phyloP scores from a whole-genome alignment of 1,140 invertebrate species.

The Diorhabda sublineata region DNA sequence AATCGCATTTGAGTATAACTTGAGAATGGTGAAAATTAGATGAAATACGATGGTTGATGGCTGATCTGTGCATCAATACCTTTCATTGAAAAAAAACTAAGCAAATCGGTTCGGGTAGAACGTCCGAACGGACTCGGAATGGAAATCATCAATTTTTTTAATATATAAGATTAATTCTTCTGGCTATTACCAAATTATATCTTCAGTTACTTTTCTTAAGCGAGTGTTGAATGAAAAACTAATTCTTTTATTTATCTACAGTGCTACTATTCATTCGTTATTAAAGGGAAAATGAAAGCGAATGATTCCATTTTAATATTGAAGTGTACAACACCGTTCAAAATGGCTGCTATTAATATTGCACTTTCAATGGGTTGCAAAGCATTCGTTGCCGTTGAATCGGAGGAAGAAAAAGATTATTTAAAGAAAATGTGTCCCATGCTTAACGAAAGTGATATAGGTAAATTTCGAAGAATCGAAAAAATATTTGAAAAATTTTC shows the following conservation, averaged over 20 bases:
- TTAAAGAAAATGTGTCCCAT: conserved; percentile 80
- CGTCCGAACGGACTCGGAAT: too few species aligned
- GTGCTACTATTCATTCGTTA: conserved; percentile 19
- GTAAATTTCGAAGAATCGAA: conserved; percentile 71
- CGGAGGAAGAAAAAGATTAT: conserved; percentile 81
- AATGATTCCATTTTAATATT: conserved; percentile 89
- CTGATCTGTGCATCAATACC: too few species aligned
- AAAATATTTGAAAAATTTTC: conserved; percentile 34
- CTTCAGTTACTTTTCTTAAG: too few species aligned
- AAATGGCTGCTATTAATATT: conserved; percentile 90
- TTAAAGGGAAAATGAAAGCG: conserved; percentile 40
- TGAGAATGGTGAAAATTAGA: too few species aligned
- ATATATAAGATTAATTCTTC: too few species aligned
- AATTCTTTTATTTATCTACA: not conserved
- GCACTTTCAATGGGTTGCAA: conserved; percentile 77
- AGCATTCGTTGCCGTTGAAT: conserved; percentile 84
- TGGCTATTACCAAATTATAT: too few species aligned
- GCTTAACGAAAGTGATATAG: conserved; percentile 72
- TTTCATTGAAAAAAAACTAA: too few species aligned
- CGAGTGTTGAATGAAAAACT: too few species aligned
- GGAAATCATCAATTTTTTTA: too few species aligned
- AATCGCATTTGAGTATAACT: too few species aligned
- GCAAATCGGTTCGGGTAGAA: too few species aligned
- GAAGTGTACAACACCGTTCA: conserved; percentile 91
- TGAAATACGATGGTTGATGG: too few species aligned